phyloP scores from a whole-genome alignment of 2,797 vertebrate species.

The Pteronotus mesoamericanus region DNA sequence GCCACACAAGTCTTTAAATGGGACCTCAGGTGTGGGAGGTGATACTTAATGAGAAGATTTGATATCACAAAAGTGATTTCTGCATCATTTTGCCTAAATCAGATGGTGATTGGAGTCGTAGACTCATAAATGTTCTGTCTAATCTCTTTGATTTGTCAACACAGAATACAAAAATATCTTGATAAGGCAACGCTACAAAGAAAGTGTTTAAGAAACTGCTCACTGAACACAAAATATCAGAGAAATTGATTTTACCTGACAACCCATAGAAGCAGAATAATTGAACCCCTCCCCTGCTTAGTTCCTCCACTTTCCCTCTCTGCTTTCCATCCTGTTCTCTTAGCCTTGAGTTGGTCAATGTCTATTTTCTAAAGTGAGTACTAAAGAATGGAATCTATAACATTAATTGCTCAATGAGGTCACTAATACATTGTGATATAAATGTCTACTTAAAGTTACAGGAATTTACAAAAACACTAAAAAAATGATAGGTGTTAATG shows the following conservation, averaged over 20 bases:
- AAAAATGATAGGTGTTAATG: neutral
- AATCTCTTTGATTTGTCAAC: neutral
- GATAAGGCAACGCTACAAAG: neutral
- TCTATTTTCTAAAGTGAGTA: neutral
- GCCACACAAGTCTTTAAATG: neutral
- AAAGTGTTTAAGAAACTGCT: slow-evolving; percentile 9
- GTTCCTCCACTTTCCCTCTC: neutral
- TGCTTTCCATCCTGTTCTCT: neutral
- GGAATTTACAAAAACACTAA: neutral
- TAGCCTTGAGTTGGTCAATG: neutral
- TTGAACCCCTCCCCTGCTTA: neutral
- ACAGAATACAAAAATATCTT: neutral
- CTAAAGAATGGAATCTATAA: neutral
- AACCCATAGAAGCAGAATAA: slow-evolving; percentile 19
- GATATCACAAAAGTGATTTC: neutral
- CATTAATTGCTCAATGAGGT: neutral
- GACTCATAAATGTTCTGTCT: neutral
- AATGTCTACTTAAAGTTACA: neutral
- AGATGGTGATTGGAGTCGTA: neutral
- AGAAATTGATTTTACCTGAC: slow-evolving; percentile 30
- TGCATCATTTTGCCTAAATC: slow-evolving; percentile 11
- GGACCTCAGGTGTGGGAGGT: neutral
- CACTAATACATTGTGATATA: neutral
- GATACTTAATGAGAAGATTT: neutral
- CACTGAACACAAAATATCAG: slow-evolving; percentile 7